phyloP scores from a whole-genome alignment of 2,113 vertebrate species.

The Hoplias malabaricus region DNA sequence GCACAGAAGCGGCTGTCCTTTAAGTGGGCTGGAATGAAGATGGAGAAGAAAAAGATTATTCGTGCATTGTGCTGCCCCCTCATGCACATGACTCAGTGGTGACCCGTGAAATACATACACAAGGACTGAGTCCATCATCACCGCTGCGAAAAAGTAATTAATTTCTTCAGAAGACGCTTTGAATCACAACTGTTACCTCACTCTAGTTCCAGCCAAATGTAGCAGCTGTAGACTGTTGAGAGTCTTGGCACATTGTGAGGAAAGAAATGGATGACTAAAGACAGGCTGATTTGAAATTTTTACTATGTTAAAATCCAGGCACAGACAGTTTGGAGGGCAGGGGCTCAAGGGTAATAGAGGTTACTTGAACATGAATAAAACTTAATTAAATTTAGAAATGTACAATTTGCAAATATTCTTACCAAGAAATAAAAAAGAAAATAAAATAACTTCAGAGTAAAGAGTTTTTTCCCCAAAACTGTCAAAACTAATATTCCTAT shows the following conservation, averaged over 20 bases:
- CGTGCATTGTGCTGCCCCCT: slow-evolving; percentile 20
- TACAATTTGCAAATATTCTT: too few species aligned
- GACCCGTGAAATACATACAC: slow-evolving; percentile 31
- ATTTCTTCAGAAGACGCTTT: neutral
- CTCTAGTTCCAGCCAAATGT: neutral
- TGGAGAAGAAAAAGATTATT: slow-evolving; percentile 32
- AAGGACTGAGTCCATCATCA: slow-evolving; percentile 1
- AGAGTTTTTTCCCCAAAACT: too few species aligned
- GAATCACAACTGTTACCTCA: slow-evolving; percentile 26
- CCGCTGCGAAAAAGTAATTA: slow-evolving; percentile 3
- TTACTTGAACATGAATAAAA: too few species aligned
- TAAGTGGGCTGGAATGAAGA: slow-evolving; percentile 14
- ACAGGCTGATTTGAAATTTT: neutral
- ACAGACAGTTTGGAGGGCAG: neutral
- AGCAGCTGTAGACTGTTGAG: neutral
- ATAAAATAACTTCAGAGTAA: neutral
- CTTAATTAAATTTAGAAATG: too few species aligned
- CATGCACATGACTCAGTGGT: slow-evolving; percentile 19
- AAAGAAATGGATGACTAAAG: neutral
- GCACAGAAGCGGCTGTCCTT: neutral
- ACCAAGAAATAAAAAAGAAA: too few species aligned
- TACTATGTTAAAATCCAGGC: neutral
- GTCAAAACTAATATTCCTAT: too few species aligned
- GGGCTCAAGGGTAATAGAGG: too few species aligned
- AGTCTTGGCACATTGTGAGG: neutral